Evolutionary conservation across 1,140 invertebrate species (phyloP).

Genomic region (Sarcophaga bullata): DNA sequence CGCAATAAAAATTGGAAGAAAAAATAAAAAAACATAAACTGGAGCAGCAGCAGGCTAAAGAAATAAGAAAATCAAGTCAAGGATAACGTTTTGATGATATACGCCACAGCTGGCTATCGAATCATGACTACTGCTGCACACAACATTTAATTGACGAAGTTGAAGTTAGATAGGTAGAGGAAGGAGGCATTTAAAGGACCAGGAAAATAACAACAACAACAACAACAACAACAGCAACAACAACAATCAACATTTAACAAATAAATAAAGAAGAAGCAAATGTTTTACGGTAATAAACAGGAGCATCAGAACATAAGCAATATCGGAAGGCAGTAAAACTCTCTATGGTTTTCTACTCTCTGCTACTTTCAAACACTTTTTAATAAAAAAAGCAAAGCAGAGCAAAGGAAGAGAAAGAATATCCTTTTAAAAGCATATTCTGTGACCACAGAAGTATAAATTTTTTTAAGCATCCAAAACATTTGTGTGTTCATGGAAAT

Average conservation of each 20-base stretch:
- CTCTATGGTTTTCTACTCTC: too few relatives aligned
- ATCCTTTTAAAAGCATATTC: background rate
- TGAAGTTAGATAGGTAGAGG: background rate
- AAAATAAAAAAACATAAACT: background rate
- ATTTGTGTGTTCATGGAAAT: too few relatives aligned
- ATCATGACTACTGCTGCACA: conserved; percentile 25
- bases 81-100: conserved; percentile 37
- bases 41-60: background rate
- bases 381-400: too few relatives aligned
- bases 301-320: background rate
- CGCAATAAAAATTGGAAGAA: conserved; percentile 16
- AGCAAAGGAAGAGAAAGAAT: too few relatives aligned
- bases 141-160: background rate
- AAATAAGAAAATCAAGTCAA: conserved; percentile 33
- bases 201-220: background rate
- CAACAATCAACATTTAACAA: background rate
- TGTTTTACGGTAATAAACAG: background rate
- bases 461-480: too few relatives aligned
- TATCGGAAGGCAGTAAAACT: background rate
- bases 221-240: background rate
- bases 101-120: conserved; percentile 23
- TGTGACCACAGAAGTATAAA: too few relatives aligned
- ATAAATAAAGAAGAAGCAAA: background rate
- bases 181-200: background rate
- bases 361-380: too few relatives aligned